These are phyloP conservation scores for Megalops atlanticus DNA, from an alignment of 2,113 vertebrate genomes.

Conservation along the genomic window DNA sequence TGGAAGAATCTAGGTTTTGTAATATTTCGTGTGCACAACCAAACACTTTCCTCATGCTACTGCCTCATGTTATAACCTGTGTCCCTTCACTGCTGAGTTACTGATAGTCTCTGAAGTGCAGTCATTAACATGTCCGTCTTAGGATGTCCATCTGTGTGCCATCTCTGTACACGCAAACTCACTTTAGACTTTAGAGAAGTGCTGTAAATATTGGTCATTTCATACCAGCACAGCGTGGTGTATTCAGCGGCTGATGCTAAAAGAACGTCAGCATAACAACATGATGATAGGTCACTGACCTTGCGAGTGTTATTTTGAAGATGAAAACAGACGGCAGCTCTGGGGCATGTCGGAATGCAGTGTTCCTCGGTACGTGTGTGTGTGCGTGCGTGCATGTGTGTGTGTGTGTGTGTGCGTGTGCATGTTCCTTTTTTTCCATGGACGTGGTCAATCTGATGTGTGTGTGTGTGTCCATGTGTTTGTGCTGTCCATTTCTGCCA, in stretches of 20 bases:
- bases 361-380: conserved; percentile 53
- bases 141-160: too few relatives aligned
- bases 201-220: too few relatives aligned
- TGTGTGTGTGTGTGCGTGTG: conserved; percentile 21
- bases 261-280: conserved; percentile 14
- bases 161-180: too few relatives aligned
- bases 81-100: too few relatives aligned
- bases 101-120: too few relatives aligned
- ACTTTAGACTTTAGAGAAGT: too few relatives aligned
- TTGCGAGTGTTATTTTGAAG: conserved; percentile 3
- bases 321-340: conserved; percentile 5
- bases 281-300: conserved; percentile 10
- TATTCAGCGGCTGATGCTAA: not conserved
- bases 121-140: too few relatives aligned
- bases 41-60: too few relatives aligned
- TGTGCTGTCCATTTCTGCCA: conserved; percentile 74
- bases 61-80: too few relatives aligned
- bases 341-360: conserved; percentile 30
- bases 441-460: conserved; percentile 73
- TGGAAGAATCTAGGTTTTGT: too few relatives aligned
- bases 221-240: not conserved
- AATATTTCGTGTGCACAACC: too few relatives aligned
- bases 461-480: conserved; percentile 74
- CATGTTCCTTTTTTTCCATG: conserved; percentile 46
- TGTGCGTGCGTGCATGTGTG: conserved; percentile 49